Conservation (phyloP, 2,797 vertebrate species). For the Melanotaenia parkinsoni region DNA sequence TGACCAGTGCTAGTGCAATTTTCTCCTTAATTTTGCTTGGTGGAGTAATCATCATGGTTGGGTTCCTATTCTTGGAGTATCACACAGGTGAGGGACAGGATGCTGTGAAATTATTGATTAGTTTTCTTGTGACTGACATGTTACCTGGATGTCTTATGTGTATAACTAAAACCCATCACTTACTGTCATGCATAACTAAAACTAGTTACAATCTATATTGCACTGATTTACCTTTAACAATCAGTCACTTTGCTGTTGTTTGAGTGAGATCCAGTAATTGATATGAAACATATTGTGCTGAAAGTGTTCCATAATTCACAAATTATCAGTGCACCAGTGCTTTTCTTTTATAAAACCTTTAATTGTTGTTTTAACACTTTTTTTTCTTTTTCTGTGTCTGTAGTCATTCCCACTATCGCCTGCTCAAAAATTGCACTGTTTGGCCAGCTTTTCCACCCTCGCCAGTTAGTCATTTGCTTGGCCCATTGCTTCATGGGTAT, state of each 20-base stretch:
- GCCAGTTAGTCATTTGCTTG: constrained; percentile 87
- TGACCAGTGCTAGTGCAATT: constrained; percentile 83
- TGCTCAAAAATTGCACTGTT: constrained; percentile 92
- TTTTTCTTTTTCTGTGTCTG: constrained; percentile 18
- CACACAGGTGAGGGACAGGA: constrained; percentile 86
- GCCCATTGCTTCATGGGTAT: constrained; percentile 89
- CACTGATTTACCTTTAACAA: neutral
- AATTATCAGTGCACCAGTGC: neutral
- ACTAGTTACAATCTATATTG: neutral
- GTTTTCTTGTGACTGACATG: neutral
- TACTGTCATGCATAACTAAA: constrained; percentile 1
- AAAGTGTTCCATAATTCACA: constrained; percentile 4
- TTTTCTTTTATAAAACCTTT: neutral
- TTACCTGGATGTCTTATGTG: neutral
- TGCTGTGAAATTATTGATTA: neutral
- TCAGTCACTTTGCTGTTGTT: neutral
- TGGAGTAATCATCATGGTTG: constrained; percentile 86
- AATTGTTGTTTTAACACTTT: neutral
- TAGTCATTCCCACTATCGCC: constrained; percentile 92
- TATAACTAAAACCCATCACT: neutral
- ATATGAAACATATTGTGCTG: neutral
- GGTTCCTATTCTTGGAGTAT: constrained; percentile 90
- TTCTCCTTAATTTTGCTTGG: constrained; percentile 90
- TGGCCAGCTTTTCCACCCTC: constrained; percentile 91
- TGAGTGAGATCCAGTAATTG: neutral